These are phyloP conservation scores for Xenops minutus DNA, from an alignment of 2,797 vertebrate genomes.

Conservation along the genomic window DNA sequence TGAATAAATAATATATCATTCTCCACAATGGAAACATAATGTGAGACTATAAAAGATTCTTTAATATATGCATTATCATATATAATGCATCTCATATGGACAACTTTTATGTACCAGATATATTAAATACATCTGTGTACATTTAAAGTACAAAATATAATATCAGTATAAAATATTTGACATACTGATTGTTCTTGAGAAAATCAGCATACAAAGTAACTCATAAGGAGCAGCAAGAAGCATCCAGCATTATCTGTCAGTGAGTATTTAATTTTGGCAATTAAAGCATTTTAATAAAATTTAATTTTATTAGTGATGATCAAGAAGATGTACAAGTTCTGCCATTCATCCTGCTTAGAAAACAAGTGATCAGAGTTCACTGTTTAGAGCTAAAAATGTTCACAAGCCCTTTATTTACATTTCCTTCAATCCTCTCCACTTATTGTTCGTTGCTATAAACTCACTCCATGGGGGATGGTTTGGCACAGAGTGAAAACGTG, in stretches of 20 bases:
- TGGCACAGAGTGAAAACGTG: neutral
- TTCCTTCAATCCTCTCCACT: neutral
- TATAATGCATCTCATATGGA: neutral
- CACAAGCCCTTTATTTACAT: slow-evolving; percentile 39
- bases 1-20: slow-evolving; percentile 24
- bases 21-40: neutral
- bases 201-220: neutral
- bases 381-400: slow-evolving; percentile 22
- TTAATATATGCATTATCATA: neutral
- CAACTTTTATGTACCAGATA: neutral
- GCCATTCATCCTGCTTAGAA: neutral
- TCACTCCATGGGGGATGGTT: neutral
- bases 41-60: neutral
- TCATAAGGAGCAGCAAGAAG: neutral
- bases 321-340: neutral
- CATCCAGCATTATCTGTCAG: neutral
- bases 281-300: neutral
- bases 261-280: neutral
- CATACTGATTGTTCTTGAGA: neutral
- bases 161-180: neutral
- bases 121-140: neutral
- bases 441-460: slow-evolving; percentile 27
- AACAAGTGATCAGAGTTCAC: neutral
- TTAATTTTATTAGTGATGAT: neutral
- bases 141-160: neutral